Base-by-base conservation (phyloP, 2,888 invertebrate species). In the Aplocera efformata region DNA sequence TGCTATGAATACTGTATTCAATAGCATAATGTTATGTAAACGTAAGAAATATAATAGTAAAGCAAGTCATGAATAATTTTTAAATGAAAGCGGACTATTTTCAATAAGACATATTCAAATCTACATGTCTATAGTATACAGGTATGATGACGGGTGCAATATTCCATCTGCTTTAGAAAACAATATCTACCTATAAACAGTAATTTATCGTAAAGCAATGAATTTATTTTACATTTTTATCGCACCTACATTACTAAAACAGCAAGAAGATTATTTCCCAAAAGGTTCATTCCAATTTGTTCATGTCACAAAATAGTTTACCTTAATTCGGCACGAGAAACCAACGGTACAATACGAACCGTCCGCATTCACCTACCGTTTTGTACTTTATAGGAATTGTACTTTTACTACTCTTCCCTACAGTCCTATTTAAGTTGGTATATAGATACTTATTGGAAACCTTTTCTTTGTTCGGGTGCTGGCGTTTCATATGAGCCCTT, bases 341-440 rank as follows among this genome's bases (percentile, higher is more conserved):
- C 62, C 60, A 53, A 59, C 58, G 59, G 59, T 55, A 51, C 50
- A 59, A 63, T 66, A 66, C 66, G 63, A 64, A 70, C 67, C 66
- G 34, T 60, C 63, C 62, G 67, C 71, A 72, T 76, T 77, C 71
- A 66, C 62, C 68, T 64, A 53, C 64, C 65, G 65, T 72, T 71
- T 64, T 60, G 59, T 66, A 68, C 69, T 78, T 74, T 79, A 77
- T 79, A 73, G 72, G 69, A 73, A 76, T 73, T 71, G 77, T 79
- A 76, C 79, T 25, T 45, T 36, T 32, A 29, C 26, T 37, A 28
- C 43, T 30, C 31, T 44, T 29, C 10, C 28, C 40, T 39, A 30
- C 31, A 22, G 27, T 23, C 32, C 34, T 32, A 8, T 13, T 29
- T 27, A 33, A n/a, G 25, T 20, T 29, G 20, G 60, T 70, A 72